Percentiles rank a stretch among this genome's conserved stretches.
phyloP scores from a whole-genome alignment of 2,888 invertebrate genomes.

The Nephrotoma guestfalica region DNA sequence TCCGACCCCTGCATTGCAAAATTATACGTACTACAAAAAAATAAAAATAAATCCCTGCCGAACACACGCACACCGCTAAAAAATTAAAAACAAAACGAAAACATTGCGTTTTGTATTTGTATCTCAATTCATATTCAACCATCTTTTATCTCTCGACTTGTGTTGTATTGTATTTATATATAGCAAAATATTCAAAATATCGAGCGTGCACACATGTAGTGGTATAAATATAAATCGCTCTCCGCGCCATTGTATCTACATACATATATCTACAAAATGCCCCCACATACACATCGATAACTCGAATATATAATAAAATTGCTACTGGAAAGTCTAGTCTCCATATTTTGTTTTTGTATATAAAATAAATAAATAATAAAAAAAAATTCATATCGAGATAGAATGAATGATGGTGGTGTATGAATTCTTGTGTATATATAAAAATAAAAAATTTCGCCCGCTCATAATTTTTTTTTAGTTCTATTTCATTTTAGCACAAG shows the following conservation, averaged over 20 bases:
- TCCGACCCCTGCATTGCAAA: background rate
- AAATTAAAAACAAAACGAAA: background rate
- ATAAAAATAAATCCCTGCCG: background rate
- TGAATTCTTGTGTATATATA: background rate
- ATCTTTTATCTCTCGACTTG: background rate
- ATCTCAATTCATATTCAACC: background rate
- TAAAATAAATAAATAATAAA: background rate
- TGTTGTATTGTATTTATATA: too few species aligned
- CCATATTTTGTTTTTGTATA: conserved; percentile 1
- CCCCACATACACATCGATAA: background rate
- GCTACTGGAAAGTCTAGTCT: conserved; percentile 4
- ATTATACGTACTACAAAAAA: background rate
- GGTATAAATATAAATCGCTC: background rate
- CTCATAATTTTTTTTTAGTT: background rate
- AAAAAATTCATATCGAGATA: background rate
- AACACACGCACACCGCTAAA: background rate
- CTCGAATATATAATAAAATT: background rate
- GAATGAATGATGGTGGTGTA: background rate
- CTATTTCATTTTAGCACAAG: background rate
- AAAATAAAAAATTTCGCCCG: background rate
- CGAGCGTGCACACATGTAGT: background rate
- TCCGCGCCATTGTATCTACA: background rate
- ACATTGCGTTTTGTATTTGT: background rate
- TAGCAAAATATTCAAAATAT: background rate
- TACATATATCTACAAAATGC: background rate